These are phyloP conservation scores for Sus scrofa DNA, from an alignment of 2,113 vertebrate species.

Conservation along the genomic window T2T-Sscrofa CM000830.6:117753501-117754000, in stretches of 20 bases:
- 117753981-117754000: background rate
- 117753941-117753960: background rate
- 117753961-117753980: background rate
- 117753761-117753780: background rate
- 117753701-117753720: background rate
- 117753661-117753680: background rate
- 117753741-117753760: background rate
- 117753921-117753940: slow-evolving; percentile 30
- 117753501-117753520: no score
- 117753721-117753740: background rate
- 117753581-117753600: no score
- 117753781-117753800: background rate
- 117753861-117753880: background rate
- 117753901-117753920: background rate
- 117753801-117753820: background rate
- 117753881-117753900: background rate
- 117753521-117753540: no score
- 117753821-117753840: background rate
- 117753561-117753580: no score
- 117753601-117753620: no score
- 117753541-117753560: no score
- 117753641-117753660: no score
- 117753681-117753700: background rate
- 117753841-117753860: background rate
- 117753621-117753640: no score